Percentiles rank a stretch among this genome's conserved stretches.
Evolutionary conservation across 2,797 vertebrate species (phyloP).

Genomic region (Heliangelus exortis): DNA sequence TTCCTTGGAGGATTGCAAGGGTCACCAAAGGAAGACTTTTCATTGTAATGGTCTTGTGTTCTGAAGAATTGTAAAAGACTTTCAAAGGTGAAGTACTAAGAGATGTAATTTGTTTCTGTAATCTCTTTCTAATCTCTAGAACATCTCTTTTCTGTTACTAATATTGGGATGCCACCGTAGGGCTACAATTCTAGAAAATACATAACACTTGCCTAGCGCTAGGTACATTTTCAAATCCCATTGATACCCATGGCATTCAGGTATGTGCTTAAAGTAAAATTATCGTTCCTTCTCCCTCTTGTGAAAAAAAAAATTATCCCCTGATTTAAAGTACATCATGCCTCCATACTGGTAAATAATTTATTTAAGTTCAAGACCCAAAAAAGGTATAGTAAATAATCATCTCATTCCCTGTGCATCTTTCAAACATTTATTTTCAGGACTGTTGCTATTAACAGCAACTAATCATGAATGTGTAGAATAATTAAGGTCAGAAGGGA

Average conservation of each 20-base stretch:
- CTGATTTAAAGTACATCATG: background rate
- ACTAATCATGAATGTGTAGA: slow-evolving; percentile 40
- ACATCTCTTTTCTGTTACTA: slow-evolving; percentile 43
- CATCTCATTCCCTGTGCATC: background rate
- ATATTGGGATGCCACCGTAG: background rate
- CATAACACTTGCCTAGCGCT: background rate
- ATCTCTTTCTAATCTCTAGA: slow-evolving; percentile 41
- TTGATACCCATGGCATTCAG: background rate
- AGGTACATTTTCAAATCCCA: slow-evolving; percentile 6
- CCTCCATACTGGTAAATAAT: background rate
- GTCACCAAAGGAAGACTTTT: slow-evolving; percentile 46
- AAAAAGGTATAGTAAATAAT: slow-evolving; percentile 7
- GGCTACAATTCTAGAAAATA: background rate
- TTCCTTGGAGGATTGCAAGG: slow-evolving; percentile 63
- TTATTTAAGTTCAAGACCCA: background rate
- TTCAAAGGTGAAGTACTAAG: slow-evolving; percentile 47
- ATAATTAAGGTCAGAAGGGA: slow-evolving; percentile 45
- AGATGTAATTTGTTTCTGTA: slow-evolving; percentile 52
- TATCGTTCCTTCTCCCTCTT: background rate
- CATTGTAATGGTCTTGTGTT: slow-evolving; percentile 50
- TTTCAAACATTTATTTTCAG: slow-evolving; percentile 23
- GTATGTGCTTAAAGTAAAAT: background rate
- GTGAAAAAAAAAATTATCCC: slow-evolving; percentile 3
- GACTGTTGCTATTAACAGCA: background rate
- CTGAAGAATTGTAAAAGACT: slow-evolving; percentile 37